Evolutionary conservation across 2,888 invertebrate species (phyloP).

Genomic region (Tanypteryx hageni): DNA sequence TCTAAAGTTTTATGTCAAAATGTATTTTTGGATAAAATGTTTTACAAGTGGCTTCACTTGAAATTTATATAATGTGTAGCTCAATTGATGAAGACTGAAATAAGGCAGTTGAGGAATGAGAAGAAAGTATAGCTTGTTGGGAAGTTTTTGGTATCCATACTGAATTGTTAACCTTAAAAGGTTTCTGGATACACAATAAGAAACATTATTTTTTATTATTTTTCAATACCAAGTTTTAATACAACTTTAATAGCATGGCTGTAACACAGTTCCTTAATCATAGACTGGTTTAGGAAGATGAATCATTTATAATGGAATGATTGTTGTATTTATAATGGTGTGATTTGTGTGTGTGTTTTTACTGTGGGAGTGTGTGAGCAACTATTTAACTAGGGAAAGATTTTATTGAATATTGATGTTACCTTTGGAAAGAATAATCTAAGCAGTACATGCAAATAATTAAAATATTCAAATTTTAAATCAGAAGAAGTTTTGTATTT

Average conservation of each 20-base stretch:
- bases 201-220: not conserved
- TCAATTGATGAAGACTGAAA: constrained; percentile 36
- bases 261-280: constrained; percentile 55
- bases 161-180: too few species aligned
- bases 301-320: constrained; percentile 39
- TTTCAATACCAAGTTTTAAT: not conserved
- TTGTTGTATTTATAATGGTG: constrained; percentile 60
- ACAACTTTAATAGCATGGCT: constrained; percentile 13
- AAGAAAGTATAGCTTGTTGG: too few species aligned
- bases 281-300: constrained; percentile 25
- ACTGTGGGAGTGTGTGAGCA: constrained; percentile 31
- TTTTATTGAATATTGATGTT: not conserved
- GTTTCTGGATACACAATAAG: too few species aligned
- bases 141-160: too few species aligned
- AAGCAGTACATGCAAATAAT: not conserved
- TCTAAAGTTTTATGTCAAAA: too few species aligned
- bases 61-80: not conserved
- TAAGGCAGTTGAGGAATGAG: not conserved
- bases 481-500: constrained; percentile 47
- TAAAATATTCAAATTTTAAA: not conserved
- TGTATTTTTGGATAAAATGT: too few species aligned
- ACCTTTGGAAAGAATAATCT: constrained; percentile 11
- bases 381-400: constrained; percentile 50
- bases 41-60: not conserved
- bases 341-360: constrained; percentile 43